Evolutionary conservation across 2,113 vertebrate species (phyloP), one percentile per base, ranked within the genome.

Genomic region (Zosterops hypoxanthus): DNA sequence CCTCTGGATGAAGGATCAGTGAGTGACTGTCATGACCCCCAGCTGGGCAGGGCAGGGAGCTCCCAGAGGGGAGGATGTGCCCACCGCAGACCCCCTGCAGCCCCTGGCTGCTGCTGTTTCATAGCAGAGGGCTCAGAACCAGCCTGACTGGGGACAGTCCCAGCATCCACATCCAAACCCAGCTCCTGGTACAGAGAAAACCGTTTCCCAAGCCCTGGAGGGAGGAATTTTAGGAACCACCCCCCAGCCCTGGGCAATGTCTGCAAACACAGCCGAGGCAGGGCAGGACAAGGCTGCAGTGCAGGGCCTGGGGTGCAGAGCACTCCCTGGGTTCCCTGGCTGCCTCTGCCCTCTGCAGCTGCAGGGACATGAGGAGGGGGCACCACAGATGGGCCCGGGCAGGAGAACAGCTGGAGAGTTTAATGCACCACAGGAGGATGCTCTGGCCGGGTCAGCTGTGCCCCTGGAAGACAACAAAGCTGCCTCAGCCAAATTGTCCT

Each of bases 21-120:
- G 55, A 15, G 61, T 2, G 31, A 2, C 11, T 1, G 4, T 42
- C 71, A 60, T 0, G 39, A 3, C 0, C 6, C 0, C 2, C 71
- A 83, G 76, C 66, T 80, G 91, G 44, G 47, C 14, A 22, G 0
- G n/a, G 10, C 44, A 77, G 61, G n/a, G 12, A 10, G 31, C 57
- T 56, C 44, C 57, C 50, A 5, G 75, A 19, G 49, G 10, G 10
- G 34, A 36, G 21, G 26, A 5, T 5, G 52, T 28, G 42, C 28
- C 28, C 71, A 2, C 0, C 4, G 9, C 4, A 42, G 23, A 14
- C 1, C 3, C 19, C 4, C 23, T 7, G 4, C 11, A 5, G 3
- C 29, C 61, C 21, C 56, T 22, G 3, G 6, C 26, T 14, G 39
- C 34, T 34, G 34, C 34, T 34, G 34, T 34, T 34, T 34, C 34